A percentile compares a stretch with the other conserved stretches of the same genome.
Conservation (phyloP, 2,888 invertebrate genomes). For the Rugalucina vietnamica region DNA sequence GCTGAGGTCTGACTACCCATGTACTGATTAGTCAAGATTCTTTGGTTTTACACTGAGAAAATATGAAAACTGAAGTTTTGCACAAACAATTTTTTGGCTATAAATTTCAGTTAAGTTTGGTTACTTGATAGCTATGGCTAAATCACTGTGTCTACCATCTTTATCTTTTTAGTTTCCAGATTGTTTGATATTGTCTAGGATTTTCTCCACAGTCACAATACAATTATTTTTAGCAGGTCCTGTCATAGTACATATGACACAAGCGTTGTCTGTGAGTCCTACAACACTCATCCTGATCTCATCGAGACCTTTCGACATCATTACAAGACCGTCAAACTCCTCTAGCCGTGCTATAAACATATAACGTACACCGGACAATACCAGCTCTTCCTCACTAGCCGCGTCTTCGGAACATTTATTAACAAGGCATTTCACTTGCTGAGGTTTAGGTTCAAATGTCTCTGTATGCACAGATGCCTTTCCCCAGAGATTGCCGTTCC, state of each 20-base stretch:
- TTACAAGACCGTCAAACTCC: neutral
- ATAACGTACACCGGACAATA: neutral
- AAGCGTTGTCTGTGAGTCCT: neutral
- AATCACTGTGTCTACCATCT: too few species aligned
- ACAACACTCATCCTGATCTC: neutral
- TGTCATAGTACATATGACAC: neutral
- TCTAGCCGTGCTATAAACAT: neutral
- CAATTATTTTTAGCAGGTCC: slow-evolving; percentile 3
- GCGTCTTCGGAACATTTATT: neutral
- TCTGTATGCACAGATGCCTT: neutral
- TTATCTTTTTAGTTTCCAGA: neutral
- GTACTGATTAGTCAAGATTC: too few species aligned
- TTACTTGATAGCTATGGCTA: too few species aligned
- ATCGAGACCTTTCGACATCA: slow-evolving; percentile 5
- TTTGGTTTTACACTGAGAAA: too few species aligned
- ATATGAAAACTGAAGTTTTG: too few species aligned
- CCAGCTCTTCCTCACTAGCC: neutral
- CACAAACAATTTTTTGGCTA: too few species aligned
- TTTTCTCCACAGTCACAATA: neutral
- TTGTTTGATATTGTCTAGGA: neutral
- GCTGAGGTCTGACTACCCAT: too few species aligned
- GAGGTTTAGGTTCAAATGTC: neutral
- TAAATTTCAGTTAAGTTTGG: too few species aligned
- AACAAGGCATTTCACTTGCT: neutral
- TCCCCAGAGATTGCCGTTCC: neutral